Percentiles rank a stretch among this genome's conserved stretches.
These are phyloP conservation scores for Poliocrania exsul DNA, from an alignment of 2,797 vertebrate genomes.

Conservation along the genomic window DNA sequence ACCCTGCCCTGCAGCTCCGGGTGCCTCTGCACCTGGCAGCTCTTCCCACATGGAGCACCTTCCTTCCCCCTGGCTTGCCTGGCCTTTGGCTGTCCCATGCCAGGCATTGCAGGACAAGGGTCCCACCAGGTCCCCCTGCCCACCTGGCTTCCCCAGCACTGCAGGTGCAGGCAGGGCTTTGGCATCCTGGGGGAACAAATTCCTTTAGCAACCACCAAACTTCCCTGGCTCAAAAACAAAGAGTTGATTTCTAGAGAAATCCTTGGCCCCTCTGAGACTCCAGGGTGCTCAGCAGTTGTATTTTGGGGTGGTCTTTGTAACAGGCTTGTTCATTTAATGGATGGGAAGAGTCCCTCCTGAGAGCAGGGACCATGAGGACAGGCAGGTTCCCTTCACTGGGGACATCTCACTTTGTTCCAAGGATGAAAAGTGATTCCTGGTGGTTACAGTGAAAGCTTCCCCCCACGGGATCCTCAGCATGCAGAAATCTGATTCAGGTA, in stretches of 20 bases:
- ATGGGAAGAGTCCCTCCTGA: neutral
- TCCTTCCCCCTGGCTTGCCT: neutral
- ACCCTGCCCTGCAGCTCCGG: constrained; percentile 23
- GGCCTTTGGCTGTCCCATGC: neutral
- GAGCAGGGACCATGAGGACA: accelerated
- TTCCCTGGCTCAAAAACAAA: neutral
- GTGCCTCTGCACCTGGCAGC: neutral
- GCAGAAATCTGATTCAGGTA: neutral
- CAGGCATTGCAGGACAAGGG: neutral
- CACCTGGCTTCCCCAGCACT: accelerated
- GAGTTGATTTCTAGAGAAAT: neutral
- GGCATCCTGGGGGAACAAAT: neutral
- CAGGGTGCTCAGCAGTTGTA: neutral
- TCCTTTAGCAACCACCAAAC: neutral
- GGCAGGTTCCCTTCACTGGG: neutral
- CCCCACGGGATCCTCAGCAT: neutral
- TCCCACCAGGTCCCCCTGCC: neutral
- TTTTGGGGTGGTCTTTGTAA: neutral
- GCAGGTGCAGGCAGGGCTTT: neutral
- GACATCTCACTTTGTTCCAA: neutral
- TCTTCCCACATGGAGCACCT: neutral
- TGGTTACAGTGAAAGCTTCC: constrained; percentile 3
- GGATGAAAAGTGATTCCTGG: neutral
- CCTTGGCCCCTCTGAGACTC: neutral
- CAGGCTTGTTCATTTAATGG: neutral